Conservation (phyloP, 1,140 invertebrate species). For the Pollicipes pollicipes region DNA sequence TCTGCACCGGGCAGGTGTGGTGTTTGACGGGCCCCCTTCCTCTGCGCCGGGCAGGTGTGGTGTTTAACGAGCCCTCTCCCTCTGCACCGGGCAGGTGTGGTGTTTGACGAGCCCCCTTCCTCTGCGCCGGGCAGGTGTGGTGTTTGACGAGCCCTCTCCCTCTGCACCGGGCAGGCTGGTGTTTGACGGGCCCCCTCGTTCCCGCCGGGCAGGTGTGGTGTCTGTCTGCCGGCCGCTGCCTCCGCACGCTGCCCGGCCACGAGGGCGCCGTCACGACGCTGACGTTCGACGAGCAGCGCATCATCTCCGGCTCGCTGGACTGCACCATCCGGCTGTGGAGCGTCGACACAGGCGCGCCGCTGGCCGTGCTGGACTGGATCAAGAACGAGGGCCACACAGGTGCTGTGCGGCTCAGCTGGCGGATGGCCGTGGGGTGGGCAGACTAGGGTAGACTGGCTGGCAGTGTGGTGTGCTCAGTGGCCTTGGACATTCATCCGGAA, state of each 20-base stretch:
- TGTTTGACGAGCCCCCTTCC: too few relatives aligned
- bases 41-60: too few relatives aligned
- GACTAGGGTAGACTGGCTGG: neutral
- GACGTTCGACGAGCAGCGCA: constrained; percentile 30
- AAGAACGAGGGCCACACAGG: constrained; percentile 36
- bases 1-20: too few relatives aligned
- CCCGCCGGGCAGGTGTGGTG: constrained; percentile 34
- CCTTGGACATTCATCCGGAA: too few relatives aligned
- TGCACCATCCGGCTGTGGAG: constrained; percentile 35
- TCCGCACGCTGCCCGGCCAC: constrained; percentile 30
- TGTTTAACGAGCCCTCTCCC: too few relatives aligned
- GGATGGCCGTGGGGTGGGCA: neutral
- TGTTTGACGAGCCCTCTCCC: too few relatives aligned
- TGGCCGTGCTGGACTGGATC: constrained; percentile 38
- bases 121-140: too few relatives aligned
- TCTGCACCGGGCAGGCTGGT: too few relatives aligned
- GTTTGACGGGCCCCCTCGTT: too few relatives aligned
- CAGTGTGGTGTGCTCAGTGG: too few relatives aligned
- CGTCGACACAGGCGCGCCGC: constrained; percentile 28
- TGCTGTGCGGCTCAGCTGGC: constrained; percentile 16
- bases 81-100: too few relatives aligned
- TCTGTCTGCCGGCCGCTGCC: constrained; percentile 25
- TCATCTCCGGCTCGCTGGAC: constrained; percentile 33
- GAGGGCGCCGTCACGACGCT: constrained; percentile 34
- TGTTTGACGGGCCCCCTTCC: too few relatives aligned